These are phyloP conservation scores for Gymnarchus niloticus DNA, from an alignment of 2,113 vertebrate species.

Conservation along the genomic window DNA sequence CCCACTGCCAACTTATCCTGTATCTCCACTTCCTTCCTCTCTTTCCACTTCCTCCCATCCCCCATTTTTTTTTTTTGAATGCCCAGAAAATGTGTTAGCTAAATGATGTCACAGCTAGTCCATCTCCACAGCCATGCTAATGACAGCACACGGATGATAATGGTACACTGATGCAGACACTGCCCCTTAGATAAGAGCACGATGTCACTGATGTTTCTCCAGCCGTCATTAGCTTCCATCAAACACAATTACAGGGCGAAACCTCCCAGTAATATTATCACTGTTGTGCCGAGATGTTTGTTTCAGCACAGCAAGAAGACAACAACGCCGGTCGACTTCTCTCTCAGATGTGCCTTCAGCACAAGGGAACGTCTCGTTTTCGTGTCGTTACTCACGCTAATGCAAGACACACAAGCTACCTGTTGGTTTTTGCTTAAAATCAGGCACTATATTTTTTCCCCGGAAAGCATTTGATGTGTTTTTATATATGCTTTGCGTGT, in stretches of 20 bases:
- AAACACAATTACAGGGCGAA: slow-evolving; percentile 8
- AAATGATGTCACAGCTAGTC: not conserved
- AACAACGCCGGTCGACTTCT: not conserved
- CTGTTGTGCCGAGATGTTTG: not conserved
- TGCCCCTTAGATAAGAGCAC: slow-evolving; percentile 7
- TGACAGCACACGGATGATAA: not conserved
- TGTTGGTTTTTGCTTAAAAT: not conserved
- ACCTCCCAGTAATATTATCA: slow-evolving; percentile 3
- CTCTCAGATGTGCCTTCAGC: not conserved
- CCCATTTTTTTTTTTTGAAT: not conserved
- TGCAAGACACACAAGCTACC: not conserved
- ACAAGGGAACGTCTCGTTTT: not conserved
- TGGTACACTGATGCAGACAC: not conserved
- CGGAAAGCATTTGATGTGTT: too few species aligned
- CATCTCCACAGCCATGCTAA: slow-evolving; percentile 13
- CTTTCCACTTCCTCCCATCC: not conserved
- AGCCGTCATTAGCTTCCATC: slow-evolving; percentile 15
- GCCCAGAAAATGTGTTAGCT: not conserved
- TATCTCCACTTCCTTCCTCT: not conserved
- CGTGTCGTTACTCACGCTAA: not conserved
- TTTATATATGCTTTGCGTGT: too few species aligned
- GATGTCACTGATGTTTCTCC: not conserved
- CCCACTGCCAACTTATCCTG: not conserved
- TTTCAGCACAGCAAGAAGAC: not conserved
- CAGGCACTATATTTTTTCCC: too few species aligned